Evolutionary conservation across 2,113 vertebrate genomes (phyloP).

Genomic region (Hipposideros armiger): DNA sequence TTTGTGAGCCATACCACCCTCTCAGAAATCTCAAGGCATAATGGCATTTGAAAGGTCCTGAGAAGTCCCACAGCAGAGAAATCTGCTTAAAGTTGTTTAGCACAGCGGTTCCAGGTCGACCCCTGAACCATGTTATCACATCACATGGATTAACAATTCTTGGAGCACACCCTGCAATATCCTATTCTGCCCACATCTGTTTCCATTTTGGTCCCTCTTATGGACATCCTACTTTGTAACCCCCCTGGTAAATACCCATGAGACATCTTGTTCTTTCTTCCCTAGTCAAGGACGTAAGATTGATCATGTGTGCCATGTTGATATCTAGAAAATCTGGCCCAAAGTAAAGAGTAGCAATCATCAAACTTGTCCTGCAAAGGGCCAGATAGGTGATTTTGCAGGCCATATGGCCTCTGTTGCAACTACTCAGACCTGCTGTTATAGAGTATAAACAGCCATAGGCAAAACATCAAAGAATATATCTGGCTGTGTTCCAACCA

Average conservation of each 20-base stretch:
- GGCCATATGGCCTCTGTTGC: background rate
- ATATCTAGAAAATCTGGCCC: background rate
- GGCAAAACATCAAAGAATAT: background rate
- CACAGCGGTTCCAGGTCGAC: background rate
- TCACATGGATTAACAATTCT: background rate
- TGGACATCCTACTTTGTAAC: background rate
- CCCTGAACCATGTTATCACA: background rate
- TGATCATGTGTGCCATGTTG: background rate
- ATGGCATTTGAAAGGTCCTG: background rate
- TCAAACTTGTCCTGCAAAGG: background rate
- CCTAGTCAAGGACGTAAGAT: background rate
- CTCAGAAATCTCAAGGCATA: background rate
- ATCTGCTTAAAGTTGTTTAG: background rate
- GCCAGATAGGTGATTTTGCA: background rate
- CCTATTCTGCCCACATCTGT: background rate
- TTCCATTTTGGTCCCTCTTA: background rate
- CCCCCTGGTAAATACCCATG: background rate
- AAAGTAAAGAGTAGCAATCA: background rate
- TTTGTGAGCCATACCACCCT: background rate
- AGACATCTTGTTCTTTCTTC: background rate
- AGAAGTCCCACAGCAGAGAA: background rate
- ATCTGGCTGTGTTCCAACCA: background rate
- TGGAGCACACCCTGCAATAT: background rate
- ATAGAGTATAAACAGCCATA: background rate
- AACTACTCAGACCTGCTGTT: background rate